Percentiles rank a stretch among this genome's conserved stretches.
These are phyloP conservation scores for Melanaphis sacchari DNA, from an alignment of 1,140 invertebrate genomes.

Conservation along the genomic window DNA sequence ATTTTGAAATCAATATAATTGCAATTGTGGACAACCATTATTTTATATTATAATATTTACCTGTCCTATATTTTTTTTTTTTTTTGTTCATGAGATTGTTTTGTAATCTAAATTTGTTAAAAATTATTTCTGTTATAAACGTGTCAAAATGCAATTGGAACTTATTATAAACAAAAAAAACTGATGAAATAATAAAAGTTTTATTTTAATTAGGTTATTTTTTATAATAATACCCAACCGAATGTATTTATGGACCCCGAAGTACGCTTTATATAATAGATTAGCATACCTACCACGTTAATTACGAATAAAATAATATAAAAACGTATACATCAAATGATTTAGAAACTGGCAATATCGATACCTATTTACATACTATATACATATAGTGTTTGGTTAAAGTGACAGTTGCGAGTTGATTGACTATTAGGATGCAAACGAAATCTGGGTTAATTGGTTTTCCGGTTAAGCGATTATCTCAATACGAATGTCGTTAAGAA, in stretches of 20 bases:
- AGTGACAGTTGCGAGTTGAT: neutral
- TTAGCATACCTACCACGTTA: neutral
- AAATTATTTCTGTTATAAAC: neutral
- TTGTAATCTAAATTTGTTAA: neutral
- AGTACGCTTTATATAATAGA: neutral
- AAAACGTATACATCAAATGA: neutral
- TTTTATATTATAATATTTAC: neutral
- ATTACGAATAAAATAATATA: neutral
- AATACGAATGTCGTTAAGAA: neutral
- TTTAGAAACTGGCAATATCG: neutral
- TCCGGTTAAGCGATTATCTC: constrained; percentile 49
- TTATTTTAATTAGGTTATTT: neutral
- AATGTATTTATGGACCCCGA: neutral
- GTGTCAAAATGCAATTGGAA: neutral
- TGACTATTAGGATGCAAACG: constrained; percentile 28
- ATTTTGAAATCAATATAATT: neutral
- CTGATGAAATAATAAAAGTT: neutral
- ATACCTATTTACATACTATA: neutral
- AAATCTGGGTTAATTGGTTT: constrained; percentile 51
- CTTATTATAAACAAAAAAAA: neutral
- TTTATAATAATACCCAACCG: neutral
- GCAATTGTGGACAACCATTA: neutral
- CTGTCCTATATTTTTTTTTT: neutral
- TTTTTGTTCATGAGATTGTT: neutral
- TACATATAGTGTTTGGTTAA: neutral